Evolutionary conservation across 2,888 invertebrate species (phyloP), one percentile per base, ranked within the genome.

Genomic region (Heteromyza rotundicornis): DNA sequence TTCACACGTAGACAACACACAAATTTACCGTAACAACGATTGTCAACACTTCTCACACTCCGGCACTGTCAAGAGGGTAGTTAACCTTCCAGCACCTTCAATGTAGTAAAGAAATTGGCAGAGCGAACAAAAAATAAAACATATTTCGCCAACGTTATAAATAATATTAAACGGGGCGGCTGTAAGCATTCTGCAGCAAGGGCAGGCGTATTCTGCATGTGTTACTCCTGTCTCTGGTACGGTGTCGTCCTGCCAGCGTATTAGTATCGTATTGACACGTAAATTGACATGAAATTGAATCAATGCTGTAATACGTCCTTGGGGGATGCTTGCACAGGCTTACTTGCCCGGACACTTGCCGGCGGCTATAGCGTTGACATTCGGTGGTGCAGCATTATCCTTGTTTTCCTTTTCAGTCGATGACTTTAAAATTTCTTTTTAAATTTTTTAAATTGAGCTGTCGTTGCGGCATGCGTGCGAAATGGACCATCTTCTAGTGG

Each of bases 271-370:
- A 83, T 83, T 83, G 83, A 83, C 83, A 82, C 75, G 81, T 79
- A 83, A 83, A 82, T 83, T 82, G 82, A 83, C 82, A 81, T 81
- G 78, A 82, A 83, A 83, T 83, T 83, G 82, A 83, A 83, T 83
- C 82, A 83, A 82, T 82, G 79, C 76, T 75, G 78, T 81, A 82
- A 83, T 80, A 78, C 78, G 80, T 78, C 82, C 80, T 78, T 73
- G 80, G 78, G 82, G 75, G 68, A 68, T 69, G 65, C 57, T 64
- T 49, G n/a, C n/a, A n/a, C n/a, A n/a, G 82, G 74, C 67, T 68
- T 69, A 64, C 57, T 63, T 50, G 16, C 59, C 47, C 16, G n/a
- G 44, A 14, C 17, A 8, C 53, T 23, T 50, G 32, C 12, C 47
- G 17, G 20, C 47, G 17, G 47, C 47, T n/a, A n/a, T n/a, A n/a